Percentiles rank a stretch among this genome's conserved stretches.
phyloP scores from a whole-genome alignment of 2,888 invertebrate species.

The Stenolophus ochropezus region DNA sequence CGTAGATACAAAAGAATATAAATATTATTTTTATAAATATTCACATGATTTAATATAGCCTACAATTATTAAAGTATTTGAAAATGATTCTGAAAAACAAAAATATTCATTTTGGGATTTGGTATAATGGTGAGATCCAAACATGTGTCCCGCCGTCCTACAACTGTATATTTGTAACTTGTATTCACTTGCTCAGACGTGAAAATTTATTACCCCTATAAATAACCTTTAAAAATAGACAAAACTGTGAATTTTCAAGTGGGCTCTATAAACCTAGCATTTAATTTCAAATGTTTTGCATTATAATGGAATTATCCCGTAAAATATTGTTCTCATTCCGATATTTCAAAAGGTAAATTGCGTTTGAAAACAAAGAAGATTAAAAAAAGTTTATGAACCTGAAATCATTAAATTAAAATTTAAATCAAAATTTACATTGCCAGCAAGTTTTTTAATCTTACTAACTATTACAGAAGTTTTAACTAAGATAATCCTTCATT shows the following conservation, averaged over 20 bases:
- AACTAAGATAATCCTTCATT: background rate
- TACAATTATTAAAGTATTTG: too few species aligned
- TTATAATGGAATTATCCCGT: background rate
- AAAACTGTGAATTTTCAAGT: constrained; percentile 13
- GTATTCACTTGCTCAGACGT: constrained; percentile 24
- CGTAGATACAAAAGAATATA: too few species aligned
- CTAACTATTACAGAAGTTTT: background rate
- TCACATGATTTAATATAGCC: too few species aligned
- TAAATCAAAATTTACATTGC: constrained; percentile 7
- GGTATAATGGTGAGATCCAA: too few species aligned
- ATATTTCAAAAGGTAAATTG: background rate
- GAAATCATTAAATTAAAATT: constrained; percentile 3
- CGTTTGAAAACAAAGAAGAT: background rate
- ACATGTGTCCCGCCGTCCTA: too few species aligned
- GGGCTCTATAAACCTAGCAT: background rate
- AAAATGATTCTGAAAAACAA: too few species aligned
- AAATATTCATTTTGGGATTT: too few species aligned
- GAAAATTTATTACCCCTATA: constrained; percentile 16
- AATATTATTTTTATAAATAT: too few species aligned
- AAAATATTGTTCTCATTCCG: background rate
- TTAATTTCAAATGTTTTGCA: background rate
- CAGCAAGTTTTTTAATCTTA: background rate
- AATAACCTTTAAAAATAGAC: constrained; percentile 32
- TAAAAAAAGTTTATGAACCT: constrained; percentile 6
- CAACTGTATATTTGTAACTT: too few species aligned